Evolutionary conservation across 2,888 invertebrate species (phyloP).

Genomic region (Euzetes globulus): DNA sequence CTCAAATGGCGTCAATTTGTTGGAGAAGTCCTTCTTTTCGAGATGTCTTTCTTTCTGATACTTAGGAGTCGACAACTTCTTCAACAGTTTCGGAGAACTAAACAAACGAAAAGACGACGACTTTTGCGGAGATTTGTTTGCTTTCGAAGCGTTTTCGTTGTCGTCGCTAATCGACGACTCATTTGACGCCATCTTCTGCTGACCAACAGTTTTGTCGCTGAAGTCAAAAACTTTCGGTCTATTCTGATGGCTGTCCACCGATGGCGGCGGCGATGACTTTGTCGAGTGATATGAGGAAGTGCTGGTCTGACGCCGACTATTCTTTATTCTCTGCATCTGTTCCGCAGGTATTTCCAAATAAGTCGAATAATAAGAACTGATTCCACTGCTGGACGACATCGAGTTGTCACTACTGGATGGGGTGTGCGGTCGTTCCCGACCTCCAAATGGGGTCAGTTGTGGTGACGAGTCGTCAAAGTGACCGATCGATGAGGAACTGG

Average conservation of each 20-base stretch:
- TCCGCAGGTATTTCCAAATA: slow-evolving; percentile 18
- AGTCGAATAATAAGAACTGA: slow-evolving; percentile 23
- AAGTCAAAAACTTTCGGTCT: no score
- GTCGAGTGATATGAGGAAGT: slow-evolving; percentile 1
- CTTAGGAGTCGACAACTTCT: slow-evolving; percentile 41
- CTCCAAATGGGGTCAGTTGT: not conserved
- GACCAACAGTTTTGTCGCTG: not conserved
- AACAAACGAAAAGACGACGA: slow-evolving; percentile 39
- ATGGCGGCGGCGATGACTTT: not conserved
- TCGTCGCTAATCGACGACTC: not conserved
- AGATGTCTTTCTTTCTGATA: slow-evolving; percentile 37
- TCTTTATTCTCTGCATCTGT: not conserved
- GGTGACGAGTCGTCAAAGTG: not conserved
- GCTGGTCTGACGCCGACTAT: not conserved
- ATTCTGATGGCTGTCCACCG: not conserved
- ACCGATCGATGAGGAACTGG: not conserved
- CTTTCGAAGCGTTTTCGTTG: not conserved
- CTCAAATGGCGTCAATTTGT: not conserved
- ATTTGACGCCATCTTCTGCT: not conserved
- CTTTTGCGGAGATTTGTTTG: not conserved
- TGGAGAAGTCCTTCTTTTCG: slow-evolving; percentile 3
- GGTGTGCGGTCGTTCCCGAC: not conserved
- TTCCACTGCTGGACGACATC: slow-evolving; percentile 14
- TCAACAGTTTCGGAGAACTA: slow-evolving; percentile 41
- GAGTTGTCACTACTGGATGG: slow-evolving; percentile 1